Conservation (phyloP, 2,888 invertebrate species). For the Melinaea marsaeus region DNA sequence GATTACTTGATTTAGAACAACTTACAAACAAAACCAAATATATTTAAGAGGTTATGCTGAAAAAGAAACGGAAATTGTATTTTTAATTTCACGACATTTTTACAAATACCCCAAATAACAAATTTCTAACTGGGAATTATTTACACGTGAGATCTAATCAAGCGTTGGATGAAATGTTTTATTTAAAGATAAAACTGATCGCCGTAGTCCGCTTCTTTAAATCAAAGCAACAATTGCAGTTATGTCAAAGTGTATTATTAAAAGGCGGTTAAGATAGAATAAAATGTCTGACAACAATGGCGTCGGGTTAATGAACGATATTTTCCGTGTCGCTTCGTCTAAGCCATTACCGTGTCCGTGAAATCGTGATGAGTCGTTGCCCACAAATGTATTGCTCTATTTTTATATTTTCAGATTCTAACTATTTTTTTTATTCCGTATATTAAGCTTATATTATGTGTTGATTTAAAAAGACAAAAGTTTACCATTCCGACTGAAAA, state of each 20-base stretch:
- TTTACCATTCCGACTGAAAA: no score
- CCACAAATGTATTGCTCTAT: constrained; percentile 53
- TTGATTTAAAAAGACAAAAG: no score
- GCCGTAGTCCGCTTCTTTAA: not conserved
- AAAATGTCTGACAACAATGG: constrained; percentile 27
- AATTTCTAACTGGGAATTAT: no score
- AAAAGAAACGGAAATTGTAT: no score
- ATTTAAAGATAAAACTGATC: not conserved
- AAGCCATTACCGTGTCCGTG: constrained; percentile 64
- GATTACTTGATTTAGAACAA: no score
- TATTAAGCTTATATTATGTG: not conserved
- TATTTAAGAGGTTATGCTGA: no score
- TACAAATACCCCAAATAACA: no score
- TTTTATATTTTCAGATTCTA: constrained; percentile 48
- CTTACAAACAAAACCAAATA: no score
- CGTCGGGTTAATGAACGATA: constrained; percentile 56
- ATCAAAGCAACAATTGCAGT: not conserved
- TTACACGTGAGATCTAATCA: no score
- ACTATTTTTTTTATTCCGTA: not conserved
- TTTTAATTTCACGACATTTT: no score
- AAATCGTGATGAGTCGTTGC: constrained; percentile 65
- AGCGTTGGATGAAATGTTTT: not conserved
- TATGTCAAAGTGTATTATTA: constrained; percentile 8
- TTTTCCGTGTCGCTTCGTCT: constrained; percentile 61
- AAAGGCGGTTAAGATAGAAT: constrained; percentile 10